Conservation (phyloP, 2,888 invertebrate genomes). For the Synergus japonicus region DNA sequence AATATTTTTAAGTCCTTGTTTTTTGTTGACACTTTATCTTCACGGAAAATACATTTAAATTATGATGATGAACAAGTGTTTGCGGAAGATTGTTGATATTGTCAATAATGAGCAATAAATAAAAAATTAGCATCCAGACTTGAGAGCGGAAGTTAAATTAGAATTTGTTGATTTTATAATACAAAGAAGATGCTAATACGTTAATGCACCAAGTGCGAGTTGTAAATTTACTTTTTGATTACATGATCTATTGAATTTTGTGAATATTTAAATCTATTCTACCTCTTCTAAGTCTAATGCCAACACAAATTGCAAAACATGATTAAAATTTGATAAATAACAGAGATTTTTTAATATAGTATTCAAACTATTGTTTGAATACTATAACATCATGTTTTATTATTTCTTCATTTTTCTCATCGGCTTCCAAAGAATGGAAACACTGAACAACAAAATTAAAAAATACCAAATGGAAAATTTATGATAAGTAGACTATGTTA, state of each 20-base stretch:
- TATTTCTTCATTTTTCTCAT: no score
- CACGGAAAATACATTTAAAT: not conserved
- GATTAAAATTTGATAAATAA: no score
- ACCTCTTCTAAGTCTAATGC: not conserved
- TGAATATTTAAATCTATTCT: not conserved
- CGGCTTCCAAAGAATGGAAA: no score
- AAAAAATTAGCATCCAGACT: not conserved
- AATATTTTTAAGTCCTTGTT: not conserved
- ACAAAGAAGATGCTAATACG: not conserved
- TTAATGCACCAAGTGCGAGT: not conserved
- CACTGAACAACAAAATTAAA: no score
- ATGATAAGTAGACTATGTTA: no score
- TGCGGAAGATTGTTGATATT: not conserved
- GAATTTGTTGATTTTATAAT: not conserved
- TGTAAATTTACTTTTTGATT: slow-evolving; percentile 20
- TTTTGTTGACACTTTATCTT: not conserved
- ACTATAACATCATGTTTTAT: no score
- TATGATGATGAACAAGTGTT: not conserved
- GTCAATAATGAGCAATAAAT: not conserved
- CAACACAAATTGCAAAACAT: not conserved
- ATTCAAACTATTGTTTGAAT: no score
- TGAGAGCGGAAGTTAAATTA: not conserved
- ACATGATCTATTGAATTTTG: not conserved
- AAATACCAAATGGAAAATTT: no score
- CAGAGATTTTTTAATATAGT: no score